Conservation (phyloP, 2,888 invertebrate species). For the Argynnis bischoffii region DNA sequence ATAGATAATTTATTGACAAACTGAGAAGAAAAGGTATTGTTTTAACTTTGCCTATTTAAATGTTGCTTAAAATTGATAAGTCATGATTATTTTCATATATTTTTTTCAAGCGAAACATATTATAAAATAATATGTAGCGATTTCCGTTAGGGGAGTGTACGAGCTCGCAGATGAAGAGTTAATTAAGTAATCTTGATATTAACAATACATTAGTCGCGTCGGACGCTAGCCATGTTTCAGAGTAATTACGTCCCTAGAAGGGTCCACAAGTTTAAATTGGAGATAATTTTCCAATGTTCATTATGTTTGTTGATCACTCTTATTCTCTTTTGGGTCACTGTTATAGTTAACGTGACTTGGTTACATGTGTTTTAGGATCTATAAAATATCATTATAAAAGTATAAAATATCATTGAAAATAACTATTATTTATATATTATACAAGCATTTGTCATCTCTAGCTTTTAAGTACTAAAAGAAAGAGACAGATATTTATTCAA, state of each 20-base stretch:
- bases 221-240: constrained; percentile 61
- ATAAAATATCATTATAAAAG: too few relatives aligned
- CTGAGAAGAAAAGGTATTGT: too few relatives aligned
- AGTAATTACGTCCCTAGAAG: constrained; percentile 51
- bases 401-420: too few relatives aligned
- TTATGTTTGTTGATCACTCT: constrained; percentile 31
- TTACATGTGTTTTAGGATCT: too few relatives aligned
- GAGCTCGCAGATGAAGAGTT: constrained; percentile 71
- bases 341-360: constrained; percentile 12
- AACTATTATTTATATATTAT: too few relatives aligned
- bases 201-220: constrained; percentile 80
- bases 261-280: constrained; percentile 43
- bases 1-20: too few relatives aligned
- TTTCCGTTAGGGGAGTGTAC: constrained; percentile 38
- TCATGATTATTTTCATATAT: neutral
- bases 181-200: constrained; percentile 82
- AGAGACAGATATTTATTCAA: too few relatives aligned
- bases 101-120: constrained; percentile 1
- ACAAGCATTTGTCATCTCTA: too few relatives aligned
- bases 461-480: too few relatives aligned
- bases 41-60: too few relatives aligned
- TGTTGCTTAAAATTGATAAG: too few relatives aligned
- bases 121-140: constrained; percentile 35
- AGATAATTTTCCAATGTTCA: constrained; percentile 41
- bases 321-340: constrained; percentile 18